phyloP scores from a whole-genome alignment of 2,797 vertebrate species.

The Myotis myotis region DNA sequence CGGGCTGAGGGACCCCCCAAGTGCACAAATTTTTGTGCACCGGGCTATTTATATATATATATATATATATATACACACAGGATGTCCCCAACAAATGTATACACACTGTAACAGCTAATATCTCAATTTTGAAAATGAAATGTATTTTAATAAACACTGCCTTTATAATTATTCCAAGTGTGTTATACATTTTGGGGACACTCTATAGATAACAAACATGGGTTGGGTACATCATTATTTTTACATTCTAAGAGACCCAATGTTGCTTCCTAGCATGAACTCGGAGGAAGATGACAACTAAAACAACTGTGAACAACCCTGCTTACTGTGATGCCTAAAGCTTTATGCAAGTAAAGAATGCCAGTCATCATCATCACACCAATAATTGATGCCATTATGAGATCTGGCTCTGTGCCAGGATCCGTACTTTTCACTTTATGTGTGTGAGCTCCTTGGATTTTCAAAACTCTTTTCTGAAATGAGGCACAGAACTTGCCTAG shows the following conservation, averaged over 20 bases:
- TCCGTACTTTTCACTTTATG: accelerated
- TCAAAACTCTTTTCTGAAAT: background rate
- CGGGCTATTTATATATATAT: too few species aligned
- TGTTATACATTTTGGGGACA: too few species aligned
- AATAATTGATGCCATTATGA: accelerated
- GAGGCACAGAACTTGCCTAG: background rate
- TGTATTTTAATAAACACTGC: too few species aligned
- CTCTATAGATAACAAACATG: background rate
- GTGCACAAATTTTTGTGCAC: too few species aligned
- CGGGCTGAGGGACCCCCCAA: too few species aligned
- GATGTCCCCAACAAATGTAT: too few species aligned
- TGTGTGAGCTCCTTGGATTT: background rate
- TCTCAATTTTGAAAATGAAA: too few species aligned
- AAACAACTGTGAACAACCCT: background rate
- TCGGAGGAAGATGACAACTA: background rate
- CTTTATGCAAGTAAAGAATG: background rate
- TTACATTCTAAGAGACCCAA: background rate
- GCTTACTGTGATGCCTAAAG: accelerated
- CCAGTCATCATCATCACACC: background rate
- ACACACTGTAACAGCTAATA: too few species aligned
- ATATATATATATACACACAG: too few species aligned
- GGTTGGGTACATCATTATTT: background rate
- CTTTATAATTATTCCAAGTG: too few species aligned
- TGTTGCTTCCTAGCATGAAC: background rate
- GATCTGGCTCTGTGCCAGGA: background rate